These are phyloP conservation scores for Seira ritae DNA, from an alignment of 2,888 invertebrate genomes.

Conservation along the genomic window DNA sequence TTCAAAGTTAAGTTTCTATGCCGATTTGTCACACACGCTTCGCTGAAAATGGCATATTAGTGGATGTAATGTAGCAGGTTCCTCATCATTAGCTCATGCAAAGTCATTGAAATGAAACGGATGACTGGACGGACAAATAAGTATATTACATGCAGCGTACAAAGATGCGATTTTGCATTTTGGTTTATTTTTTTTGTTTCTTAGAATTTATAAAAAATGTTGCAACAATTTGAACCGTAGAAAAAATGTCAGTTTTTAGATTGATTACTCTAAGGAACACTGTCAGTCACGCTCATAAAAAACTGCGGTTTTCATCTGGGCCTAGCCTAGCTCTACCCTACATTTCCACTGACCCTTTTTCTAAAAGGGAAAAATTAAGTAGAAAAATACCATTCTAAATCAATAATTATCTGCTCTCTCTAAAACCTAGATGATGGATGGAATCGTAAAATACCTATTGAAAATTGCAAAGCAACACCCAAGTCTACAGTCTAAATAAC, in stretches of 20 bases:
- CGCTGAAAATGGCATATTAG: no score
- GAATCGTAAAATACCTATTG: slow-evolving; percentile 1
- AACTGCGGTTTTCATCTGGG: no score
- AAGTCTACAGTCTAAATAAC: neutral
- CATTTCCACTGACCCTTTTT: no score
- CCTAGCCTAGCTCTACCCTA: no score
- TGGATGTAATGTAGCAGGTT: no score
- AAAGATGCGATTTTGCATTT: neutral
- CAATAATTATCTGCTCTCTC: no score
- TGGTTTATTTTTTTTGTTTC: neutral
- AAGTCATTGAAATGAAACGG: neutral
- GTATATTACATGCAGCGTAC: neutral
- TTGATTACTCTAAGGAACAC: neutral
- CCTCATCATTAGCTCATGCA: neutral
- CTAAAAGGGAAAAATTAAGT: no score
- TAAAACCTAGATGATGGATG: neutral
- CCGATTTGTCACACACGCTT: neutral
- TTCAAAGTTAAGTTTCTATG: neutral
- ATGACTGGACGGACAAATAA: neutral
- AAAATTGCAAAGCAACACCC: neutral
- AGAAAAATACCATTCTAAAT: no score
- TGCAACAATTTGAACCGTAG: neutral
- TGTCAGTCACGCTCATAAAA: neutral
- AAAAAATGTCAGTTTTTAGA: slow-evolving; percentile 8
- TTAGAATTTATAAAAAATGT: neutral